phyloP scores from a whole-genome alignment of 2,797 vertebrate genomes.

The Sylvia borin region DNA sequence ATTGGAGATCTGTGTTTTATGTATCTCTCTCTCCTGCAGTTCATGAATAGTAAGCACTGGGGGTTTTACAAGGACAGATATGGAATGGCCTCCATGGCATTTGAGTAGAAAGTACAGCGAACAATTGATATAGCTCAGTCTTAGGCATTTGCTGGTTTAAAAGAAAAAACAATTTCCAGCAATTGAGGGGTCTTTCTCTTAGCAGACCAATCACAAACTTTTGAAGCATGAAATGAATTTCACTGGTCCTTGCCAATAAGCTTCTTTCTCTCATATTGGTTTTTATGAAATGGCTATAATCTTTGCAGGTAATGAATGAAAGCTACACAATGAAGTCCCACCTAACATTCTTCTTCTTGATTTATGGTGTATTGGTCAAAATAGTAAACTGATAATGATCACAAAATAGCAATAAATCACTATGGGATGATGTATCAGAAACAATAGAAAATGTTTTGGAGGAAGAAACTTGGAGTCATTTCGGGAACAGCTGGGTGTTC shows the following conservation, averaged over 20 bases:
- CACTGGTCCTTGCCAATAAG: slow-evolving; percentile 74
- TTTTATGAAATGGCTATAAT: slow-evolving; percentile 80
- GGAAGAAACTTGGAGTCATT: slow-evolving; percentile 40
- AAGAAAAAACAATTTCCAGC: slow-evolving; percentile 71
- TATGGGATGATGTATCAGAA: slow-evolving; percentile 54
- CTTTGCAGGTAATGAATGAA: slow-evolving; percentile 79
- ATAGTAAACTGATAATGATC: slow-evolving; percentile 77
- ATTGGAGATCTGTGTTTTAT: background rate
- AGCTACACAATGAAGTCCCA: slow-evolving; percentile 75
- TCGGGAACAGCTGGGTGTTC: slow-evolving; percentile 35
- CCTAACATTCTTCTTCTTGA: slow-evolving; percentile 77
- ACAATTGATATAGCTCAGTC: slow-evolving; percentile 65
- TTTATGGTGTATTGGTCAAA: slow-evolving; percentile 77
- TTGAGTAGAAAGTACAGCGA: slow-evolving; percentile 29
- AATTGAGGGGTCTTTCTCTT: slow-evolving; percentile 56
- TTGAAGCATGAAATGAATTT: slow-evolving; percentile 84
- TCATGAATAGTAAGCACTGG: slow-evolving; percentile 67
- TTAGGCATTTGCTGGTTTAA: slow-evolving; percentile 66
- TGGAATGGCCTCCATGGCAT: background rate
- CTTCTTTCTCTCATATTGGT: slow-evolving; percentile 74
- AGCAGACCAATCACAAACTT: slow-evolving; percentile 77
- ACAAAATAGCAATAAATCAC: slow-evolving; percentile 71
- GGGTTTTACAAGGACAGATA: slow-evolving; percentile 61
- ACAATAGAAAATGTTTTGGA: slow-evolving; percentile 57
- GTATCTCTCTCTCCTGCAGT: slow-evolving; percentile 15